Conservation (phyloP, 1,140 invertebrate genomes). For the Cecropterus lyciades region DNA sequence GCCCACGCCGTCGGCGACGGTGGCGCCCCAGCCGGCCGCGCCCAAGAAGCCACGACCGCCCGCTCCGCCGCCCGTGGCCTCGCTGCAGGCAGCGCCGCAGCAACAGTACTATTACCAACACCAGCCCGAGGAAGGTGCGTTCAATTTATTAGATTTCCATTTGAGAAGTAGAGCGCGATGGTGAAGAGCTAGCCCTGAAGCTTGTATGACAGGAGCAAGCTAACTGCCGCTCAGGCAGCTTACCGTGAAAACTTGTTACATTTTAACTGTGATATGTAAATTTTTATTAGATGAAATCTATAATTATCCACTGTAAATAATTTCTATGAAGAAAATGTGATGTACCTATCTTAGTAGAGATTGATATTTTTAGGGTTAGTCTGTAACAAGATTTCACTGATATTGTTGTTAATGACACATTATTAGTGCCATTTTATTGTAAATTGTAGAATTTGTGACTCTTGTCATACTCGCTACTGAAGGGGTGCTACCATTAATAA, state of each 20-base stretch:
- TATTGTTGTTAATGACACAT: conserved; percentile 81
- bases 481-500: conserved; percentile 85
- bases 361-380: conserved; percentile 79
- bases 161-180: conserved; percentile 84
- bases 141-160: conserved; percentile 84
- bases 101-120: conserved; percentile 84
- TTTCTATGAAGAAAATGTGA: conserved; percentile 76
- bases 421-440: conserved; percentile 84
- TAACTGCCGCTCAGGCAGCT: conserved; percentile 65
- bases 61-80: conserved; percentile 77
- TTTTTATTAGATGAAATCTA: conserved; percentile 82
- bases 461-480: conserved; percentile 85
- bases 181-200: conserved; percentile 84
- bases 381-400: conserved; percentile 84
- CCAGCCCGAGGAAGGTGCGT: conserved; percentile 84
- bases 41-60: conserved; percentile 81
- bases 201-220: conserved; percentile 85
- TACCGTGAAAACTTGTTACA: conserved; percentile 82
- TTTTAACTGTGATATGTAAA: conserved; percentile 84
- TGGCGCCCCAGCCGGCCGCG: conserved; percentile 71
- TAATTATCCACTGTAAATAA: conserved; percentile 77
- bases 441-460: conserved; percentile 83
- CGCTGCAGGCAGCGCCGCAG: conserved; percentile 75
- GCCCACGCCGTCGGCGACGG: conserved; percentile 55
- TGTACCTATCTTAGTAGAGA: conserved; percentile 75